A percentile compares a stretch with the other conserved stretches of the same genome.
Conservation (phyloP, 2,888 invertebrate species). For the Pseudococcus jackbeardsleyi region DNA sequence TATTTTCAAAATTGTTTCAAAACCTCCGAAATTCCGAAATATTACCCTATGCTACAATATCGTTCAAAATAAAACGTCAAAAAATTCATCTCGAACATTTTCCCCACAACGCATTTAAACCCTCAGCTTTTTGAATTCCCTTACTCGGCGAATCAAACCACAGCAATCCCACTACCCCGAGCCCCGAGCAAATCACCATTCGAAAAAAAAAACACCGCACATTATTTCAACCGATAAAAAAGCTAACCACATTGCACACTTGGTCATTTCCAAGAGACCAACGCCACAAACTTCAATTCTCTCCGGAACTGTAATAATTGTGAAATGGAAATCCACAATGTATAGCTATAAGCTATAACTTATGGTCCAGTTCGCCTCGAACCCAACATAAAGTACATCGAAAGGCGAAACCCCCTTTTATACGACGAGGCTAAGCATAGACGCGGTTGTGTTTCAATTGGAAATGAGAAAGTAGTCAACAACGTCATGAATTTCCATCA, state of each 20-base stretch:
- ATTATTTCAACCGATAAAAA: not conserved
- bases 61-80: too few species aligned
- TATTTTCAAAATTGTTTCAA: too few species aligned
- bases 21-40: too few species aligned
- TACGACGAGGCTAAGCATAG: not conserved
- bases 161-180: not conserved
- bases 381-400: not conserved
- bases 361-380: not conserved
- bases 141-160: not conserved
- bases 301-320: not conserved
- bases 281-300: not conserved
- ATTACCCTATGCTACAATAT: too few species aligned
- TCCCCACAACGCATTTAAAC: too few species aligned
- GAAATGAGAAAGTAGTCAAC: slow-evolving; percentile 24
- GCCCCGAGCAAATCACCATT: not conserved
- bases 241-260: not conserved
- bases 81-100: too few species aligned
- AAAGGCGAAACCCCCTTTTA: not conserved
- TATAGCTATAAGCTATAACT: not conserved
- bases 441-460: slow-evolving; percentile 1
- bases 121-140: not conserved
- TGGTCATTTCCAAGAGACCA: not conserved
- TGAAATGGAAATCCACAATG: not conserved
- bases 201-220: not conserved
- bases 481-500: slow-evolving; percentile 33